Evolutionary conservation across 2,888 invertebrate genomes (phyloP), one percentile per base, ranked within the genome.

Genomic region (Plebejus anna): DNA sequence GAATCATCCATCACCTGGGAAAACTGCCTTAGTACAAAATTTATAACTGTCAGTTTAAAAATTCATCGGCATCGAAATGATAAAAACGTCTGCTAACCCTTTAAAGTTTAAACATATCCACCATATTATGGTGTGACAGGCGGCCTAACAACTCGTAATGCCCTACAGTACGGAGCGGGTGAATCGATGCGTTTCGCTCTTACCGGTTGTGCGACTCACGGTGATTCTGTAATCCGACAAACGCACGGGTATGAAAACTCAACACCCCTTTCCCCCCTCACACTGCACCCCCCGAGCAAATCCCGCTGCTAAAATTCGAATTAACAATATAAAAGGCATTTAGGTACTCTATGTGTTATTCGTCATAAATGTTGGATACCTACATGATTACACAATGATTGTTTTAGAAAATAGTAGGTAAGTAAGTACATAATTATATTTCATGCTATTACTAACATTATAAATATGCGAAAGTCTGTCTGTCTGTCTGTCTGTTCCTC

Each of bases 211-310:
- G 32, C 82, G 80, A 82, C 83, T 82, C 86, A 81, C 85, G 85
- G 82, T 88, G 89, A 90, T 90, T 91, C 90, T 89, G 88, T 91
- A 90, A 91, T 90, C 88, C 86, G 78, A 79, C 80, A 78, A 84
- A 85, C 80, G 85, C 76, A 32, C 73, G 73, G 90, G 86, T 86
- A 85, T 89, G 77, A 75, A 70, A 75, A 72, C 55, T 57, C 70
- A 55, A 76, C 77, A 47, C 47, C 13, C 13, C 55, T 71, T 4
- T 32, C 32, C 32, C 32, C 32, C 32, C 32, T 32, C 32, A 32
- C 32, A 32, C 32, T 22, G 32, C 66, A 77, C 78, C 76, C 77
- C 73, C 79, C 70, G 76, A 72, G 76, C 47, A 78, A 80, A 80
- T 77, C 77, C 75, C 79, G 79, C 80, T 59, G 77, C 78, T 78